Evolutionary conservation across 1,140 invertebrate species (phyloP), one percentile per base, ranked within the genome.

Genomic region (Triops cancriformis): DNA sequence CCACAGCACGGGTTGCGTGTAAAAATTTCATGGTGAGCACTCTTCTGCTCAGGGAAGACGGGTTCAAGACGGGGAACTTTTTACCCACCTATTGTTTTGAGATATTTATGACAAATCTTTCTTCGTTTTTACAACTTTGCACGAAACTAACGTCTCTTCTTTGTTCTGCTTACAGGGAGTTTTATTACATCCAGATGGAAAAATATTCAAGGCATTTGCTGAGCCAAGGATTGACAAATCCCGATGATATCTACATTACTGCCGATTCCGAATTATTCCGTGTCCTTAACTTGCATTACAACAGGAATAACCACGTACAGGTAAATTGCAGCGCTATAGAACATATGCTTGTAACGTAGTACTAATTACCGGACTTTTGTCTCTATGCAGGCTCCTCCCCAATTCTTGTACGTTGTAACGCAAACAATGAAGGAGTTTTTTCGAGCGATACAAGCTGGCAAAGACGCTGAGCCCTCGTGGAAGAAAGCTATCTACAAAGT

Each of bases 151-250:
- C 7, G 31, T 37, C 7, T 45, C 2, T 79, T 80, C 82, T 79
- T 79, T 79, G 79, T 77, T 82, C 81, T 82, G 79, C 83, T 90
- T 92, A 73, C 91, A 99, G 98, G 86, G 98, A 99, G 88, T 99
- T 99, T 89, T 99, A 97, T 89, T 99, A 99, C 88, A 99, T 99
- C 84, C 98, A 99, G 88, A 99, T 99, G 97, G 98, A 99, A 88
- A 99, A 99, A 87, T 99, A 98, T 87, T 97, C 98, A 76, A 90
- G 97, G 81, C 96, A 99, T 87, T 94, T 96, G 41, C 91, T 99
- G 80, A 96, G 94, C 80, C 98, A 99, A 87, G 97, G 97, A 74
- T 89, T 97, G 80, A 96, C 97, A 86, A 91, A 90, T 83, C 88
- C 91, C 28, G 96, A 99, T 79, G 96, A 99, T 82, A 88, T 99